Evolutionary conservation across 1,140 invertebrate species (phyloP).

Genomic region (Wasmannia auropunctata): DNA sequence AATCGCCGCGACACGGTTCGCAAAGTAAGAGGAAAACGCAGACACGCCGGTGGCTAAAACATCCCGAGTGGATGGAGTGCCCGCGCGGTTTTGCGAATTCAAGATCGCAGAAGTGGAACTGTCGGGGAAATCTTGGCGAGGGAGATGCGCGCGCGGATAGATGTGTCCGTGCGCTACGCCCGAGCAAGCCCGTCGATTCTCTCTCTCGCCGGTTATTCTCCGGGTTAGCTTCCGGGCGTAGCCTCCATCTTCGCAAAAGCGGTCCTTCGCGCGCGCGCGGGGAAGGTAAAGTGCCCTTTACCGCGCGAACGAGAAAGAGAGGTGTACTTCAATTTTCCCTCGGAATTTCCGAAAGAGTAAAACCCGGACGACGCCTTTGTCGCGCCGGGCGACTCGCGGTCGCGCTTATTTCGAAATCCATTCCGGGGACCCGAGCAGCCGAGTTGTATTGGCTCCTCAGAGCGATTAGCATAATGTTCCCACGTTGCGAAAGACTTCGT

Average conservation of each 20-base stretch:
- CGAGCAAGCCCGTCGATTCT: slow-evolving; percentile 43
- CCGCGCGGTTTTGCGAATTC: slow-evolving; percentile 34
- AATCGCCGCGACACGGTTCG: background rate
- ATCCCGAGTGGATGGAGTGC: slow-evolving; percentile 1
- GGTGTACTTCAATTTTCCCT: slow-evolving; percentile 54
- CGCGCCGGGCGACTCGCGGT: background rate
- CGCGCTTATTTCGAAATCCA: background rate
- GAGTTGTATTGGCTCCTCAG: background rate
- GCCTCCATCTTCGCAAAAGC: slow-evolving; percentile 33
- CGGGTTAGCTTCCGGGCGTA: slow-evolving; percentile 29
- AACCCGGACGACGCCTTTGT: slow-evolving; percentile 23
- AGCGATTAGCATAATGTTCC: slow-evolving; percentile 14
- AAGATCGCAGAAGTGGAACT: slow-evolving; percentile 17
- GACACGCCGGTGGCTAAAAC: slow-evolving; percentile 17
- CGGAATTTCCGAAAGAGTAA: slow-evolving; percentile 37
- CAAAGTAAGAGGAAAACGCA: slow-evolving; percentile 18
- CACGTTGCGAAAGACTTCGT: background rate
- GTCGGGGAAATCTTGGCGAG: slow-evolving; percentile 25
- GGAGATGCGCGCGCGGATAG: slow-evolving; percentile 41
- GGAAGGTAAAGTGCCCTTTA: slow-evolving; percentile 52
- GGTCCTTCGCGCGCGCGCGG: slow-evolving; percentile 19
- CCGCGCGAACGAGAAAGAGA: slow-evolving; percentile 24
- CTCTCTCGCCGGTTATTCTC: slow-evolving; percentile 50
- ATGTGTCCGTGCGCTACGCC: slow-evolving; percentile 30
- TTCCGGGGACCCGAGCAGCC: background rate